Conservation (phyloP, 2,888 invertebrate species). For the Sesia apiformis region DNA sequence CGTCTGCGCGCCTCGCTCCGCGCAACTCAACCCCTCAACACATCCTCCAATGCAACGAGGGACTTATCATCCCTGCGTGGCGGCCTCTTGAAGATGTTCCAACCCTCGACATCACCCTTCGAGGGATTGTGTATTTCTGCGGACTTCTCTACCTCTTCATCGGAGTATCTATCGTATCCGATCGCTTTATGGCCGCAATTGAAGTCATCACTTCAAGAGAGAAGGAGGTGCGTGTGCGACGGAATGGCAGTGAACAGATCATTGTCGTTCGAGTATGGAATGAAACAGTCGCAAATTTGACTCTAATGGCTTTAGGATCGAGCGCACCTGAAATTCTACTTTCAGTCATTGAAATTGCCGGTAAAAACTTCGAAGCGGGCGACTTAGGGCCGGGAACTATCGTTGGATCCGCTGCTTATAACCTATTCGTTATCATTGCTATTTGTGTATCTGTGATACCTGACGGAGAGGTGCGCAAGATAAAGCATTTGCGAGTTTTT, state of each 20-base stretch:
- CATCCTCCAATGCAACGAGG: slow-evolving; percentile 81
- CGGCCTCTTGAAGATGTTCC: slow-evolving; percentile 85
- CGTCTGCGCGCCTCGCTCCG: slow-evolving; percentile 46
- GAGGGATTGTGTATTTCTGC: slow-evolving; percentile 93
- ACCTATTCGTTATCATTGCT: slow-evolving; percentile 97
- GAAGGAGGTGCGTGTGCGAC: slow-evolving; percentile 93
- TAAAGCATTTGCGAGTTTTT: slow-evolving; percentile 97
- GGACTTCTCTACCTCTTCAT: slow-evolving; percentile 95
- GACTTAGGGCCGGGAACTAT: slow-evolving; percentile 99
- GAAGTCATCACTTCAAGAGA: slow-evolving; percentile 99
- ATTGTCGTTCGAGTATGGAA: slow-evolving; percentile 98
- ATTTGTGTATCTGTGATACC: slow-evolving; percentile 95
- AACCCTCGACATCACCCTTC: slow-evolving; percentile 83
- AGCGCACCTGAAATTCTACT: slow-evolving; percentile 98
- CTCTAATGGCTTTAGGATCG: slow-evolving; percentile 98
- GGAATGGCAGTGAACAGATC: slow-evolving; percentile 91
- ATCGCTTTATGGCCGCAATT: slow-evolving; percentile 99
- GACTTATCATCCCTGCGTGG: slow-evolving; percentile 93
- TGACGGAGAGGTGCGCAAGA: slow-evolving; percentile 90
- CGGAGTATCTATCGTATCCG: slow-evolving; percentile 98
- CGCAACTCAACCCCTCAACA: slow-evolving; percentile 52
- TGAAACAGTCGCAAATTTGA: slow-evolving; percentile 98
- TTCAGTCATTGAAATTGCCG: slow-evolving; percentile 98
- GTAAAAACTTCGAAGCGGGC: slow-evolving; percentile 95
- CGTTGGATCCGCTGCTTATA: slow-evolving; percentile 99